Base-by-base conservation (phyloP, 2,888 invertebrate species). In the Nemurella pictetii region DNA sequence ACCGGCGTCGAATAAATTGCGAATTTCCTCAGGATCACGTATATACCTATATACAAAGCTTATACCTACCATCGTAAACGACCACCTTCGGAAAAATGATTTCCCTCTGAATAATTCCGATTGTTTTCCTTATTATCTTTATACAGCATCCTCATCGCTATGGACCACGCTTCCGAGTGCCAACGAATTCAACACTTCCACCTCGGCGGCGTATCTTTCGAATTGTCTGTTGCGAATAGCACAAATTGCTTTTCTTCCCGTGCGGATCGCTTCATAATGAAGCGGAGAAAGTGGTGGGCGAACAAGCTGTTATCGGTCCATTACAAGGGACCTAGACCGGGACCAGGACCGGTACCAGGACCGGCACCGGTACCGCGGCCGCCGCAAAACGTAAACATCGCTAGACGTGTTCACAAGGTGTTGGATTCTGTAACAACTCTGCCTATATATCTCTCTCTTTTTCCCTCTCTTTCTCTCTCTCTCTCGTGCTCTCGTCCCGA, bases 191-290 rank as follows among this genome's bases (percentile, higher is more conserved):
- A n/a, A n/a, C n/a, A n/a, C 55, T 73, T 73, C 29, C 80, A 12
- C 30, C 78, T 85, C 74, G n/a, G n/a, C n/a, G n/a, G n/a, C n/a
- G 28, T 83, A 73, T 80, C 78, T 80, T 73, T 75, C 83, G 80
- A 73, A 85, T 84, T 85, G 85, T 85, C 83, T 83, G 84, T 84
- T 80, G 83, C 85, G 83, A 85, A 84, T 85, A 83, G 77, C 85
- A 85, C 85, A 85, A 85, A 85, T 85, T 84, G 85, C 85, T 84
- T 75, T 81, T 28, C 73, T 32, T 80, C 35, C 78, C 35, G 72
- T 55, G 72, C 85, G 35, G 81, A 82, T 83, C 85, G 85, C 85
- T 83, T 85, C 85, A 85, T 85, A 85, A 85, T 85, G 83, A 85
- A 85, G 85, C 83, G 83, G n/a, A 72, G 15, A 20, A 55, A 25